Percentiles rank a stretch among this genome's conserved stretches.
phyloP scores from a whole-genome alignment of 2,888 invertebrate genomes.

The Dexiosoma caninum region DNA sequence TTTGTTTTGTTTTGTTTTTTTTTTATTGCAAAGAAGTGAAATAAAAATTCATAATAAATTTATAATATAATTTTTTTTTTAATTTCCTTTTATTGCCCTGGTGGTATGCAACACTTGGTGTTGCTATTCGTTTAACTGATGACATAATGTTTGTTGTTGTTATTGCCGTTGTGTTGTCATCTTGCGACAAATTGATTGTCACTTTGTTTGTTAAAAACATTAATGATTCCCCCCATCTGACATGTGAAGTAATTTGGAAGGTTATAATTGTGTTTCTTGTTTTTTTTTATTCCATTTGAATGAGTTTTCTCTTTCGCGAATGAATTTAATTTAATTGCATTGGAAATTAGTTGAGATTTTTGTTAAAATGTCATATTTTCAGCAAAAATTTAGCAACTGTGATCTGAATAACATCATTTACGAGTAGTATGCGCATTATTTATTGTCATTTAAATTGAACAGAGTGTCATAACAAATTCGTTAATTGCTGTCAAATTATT shows the following conservation, averaged over 20 bases:
- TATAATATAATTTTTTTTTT: background rate
- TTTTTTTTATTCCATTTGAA: conserved; percentile 13
- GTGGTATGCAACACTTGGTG: background rate
- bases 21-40: background rate
- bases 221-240: conserved; percentile 42
- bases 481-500: conserved; percentile 4
- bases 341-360: conserved; percentile 33
- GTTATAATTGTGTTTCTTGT: conserved; percentile 44
- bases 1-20: background rate
- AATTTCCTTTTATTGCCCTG: conserved; percentile 16
- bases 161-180: conserved; percentile 3
- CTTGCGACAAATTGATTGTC: conserved; percentile 28
- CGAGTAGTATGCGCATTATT: conserved; percentile 16
- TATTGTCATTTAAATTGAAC: conserved; percentile 20
- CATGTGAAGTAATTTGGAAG: conserved; percentile 46
- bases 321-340: conserved; percentile 39
- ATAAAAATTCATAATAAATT: background rate
- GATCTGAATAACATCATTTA: conserved; percentile 59
- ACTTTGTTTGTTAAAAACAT: background rate
- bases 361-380: conserved; percentile 25
- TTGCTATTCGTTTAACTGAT: conserved; percentile 27
- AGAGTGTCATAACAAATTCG: conserved; percentile 18
- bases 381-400: conserved; percentile 10
- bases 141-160: conserved; percentile 24
- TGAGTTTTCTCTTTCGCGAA: conserved; percentile 21